These are phyloP conservation scores for Siniperca knerii DNA, from an alignment of 2,113 vertebrate species.

Conservation along the genomic window DNA sequence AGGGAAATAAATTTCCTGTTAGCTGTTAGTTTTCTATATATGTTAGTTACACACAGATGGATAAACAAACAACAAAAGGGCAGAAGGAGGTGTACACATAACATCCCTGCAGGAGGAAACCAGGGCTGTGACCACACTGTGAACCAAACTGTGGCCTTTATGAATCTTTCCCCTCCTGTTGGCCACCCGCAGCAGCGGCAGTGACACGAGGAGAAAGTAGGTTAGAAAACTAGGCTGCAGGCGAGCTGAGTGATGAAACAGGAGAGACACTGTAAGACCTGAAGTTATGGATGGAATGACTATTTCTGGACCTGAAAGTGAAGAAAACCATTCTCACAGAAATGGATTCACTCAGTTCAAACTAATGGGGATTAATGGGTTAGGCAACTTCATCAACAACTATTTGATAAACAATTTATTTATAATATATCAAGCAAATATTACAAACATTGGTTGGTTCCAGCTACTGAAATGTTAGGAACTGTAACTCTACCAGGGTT, in stretches of 20 bases:
- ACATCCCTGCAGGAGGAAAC: neutral
- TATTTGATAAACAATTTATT: too few species aligned
- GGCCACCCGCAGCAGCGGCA: neutral
- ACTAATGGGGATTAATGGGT: neutral
- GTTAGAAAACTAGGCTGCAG: slow-evolving; percentile 37
- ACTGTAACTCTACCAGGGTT: too few species aligned
- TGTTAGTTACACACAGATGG: rapidly evolving
- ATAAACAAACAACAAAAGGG: neutral
- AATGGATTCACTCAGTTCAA: neutral
- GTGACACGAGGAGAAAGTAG: slow-evolving; percentile 16
- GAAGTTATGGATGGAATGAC: neutral
- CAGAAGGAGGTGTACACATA: neutral
- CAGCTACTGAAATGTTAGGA: too few species aligned
- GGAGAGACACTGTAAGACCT: neutral
- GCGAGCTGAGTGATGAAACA: slow-evolving; percentile 19
- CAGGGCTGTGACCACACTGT: neutral
- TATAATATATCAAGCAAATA: too few species aligned
- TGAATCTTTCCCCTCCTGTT: neutral
- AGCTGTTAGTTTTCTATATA: neutral
- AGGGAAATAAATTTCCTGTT: neutral
- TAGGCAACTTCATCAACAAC: too few species aligned
- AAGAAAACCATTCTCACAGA: neutral
- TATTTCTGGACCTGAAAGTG: neutral
- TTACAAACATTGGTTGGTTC: too few species aligned
- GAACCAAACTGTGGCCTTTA: neutral